Evolutionary conservation across 2,797 vertebrate genomes (phyloP), one percentile per base, ranked within the genome.

Genomic region (Crypturellus tataupa): DNA sequence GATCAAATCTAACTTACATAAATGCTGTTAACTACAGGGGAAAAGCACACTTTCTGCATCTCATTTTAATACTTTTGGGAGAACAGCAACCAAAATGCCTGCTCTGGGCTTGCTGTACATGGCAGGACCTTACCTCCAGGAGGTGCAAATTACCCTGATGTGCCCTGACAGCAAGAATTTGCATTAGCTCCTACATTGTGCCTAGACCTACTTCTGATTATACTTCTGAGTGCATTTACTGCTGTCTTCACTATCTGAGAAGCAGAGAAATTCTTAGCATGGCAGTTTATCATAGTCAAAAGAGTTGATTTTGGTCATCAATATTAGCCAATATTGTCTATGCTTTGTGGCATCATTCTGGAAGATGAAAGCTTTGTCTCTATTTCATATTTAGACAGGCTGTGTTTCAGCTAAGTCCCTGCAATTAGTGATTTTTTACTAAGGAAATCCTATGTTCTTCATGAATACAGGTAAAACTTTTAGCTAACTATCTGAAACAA

Each of bases 171-270:
- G 65, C 44, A 83, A 78, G 81, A 90, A 80, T 64, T 56, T 33
- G 15, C 75, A 39, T 15, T 18, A 49, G 56, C 23, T 92, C 51
- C 13, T 24, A 70, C 53, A 16, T 42, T 84, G 23, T 70, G 67
- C 20, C 79, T 72, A 58, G 59, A 55, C 80, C 44, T 46, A 51
- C n/a, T n/a, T n/a, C n/a, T n/a, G n/a, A 65, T 90, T 64, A 73
- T 39, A 76, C 82, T 94, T 91, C 59, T 67, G 75, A 89, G 44
- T 29, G 81, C 49, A 10, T 93, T 92, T 91, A 84, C 53, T 90
- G 64, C 82, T 76, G 12, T 25, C 20, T 69, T 88, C 47, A 68
- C 76, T 80, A 81, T 60, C 56, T 24, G n/a, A 75, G 65, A 47
- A 89, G 51, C 2, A 44, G 58, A 35, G 65, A 20, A 86, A 56